These are phyloP conservation scores for Glandiceps talaboti DNA, from an alignment of 53 echinoderm and acorn worm genomes.

Conservation along the genomic window DNA sequence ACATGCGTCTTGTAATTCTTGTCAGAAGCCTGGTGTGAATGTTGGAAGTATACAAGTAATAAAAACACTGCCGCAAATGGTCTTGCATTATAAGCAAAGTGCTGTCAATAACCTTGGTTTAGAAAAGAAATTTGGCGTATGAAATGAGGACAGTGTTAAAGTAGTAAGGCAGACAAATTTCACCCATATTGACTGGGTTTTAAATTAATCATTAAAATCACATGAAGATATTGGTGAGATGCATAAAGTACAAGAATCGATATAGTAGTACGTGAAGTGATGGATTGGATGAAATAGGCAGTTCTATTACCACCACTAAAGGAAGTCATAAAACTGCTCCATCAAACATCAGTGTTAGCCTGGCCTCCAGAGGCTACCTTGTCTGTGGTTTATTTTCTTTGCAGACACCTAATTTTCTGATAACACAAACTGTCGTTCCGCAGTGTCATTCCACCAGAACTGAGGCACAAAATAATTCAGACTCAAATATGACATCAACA, in stretches of 20 bases:
- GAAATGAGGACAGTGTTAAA: too few relatives aligned
- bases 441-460: too few relatives aligned
- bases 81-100: background rate
- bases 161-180: too few relatives aligned
- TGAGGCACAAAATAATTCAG: too few relatives aligned
- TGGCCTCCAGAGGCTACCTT: background rate
- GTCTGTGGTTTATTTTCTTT: background rate
- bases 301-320: background rate
- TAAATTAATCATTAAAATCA: background rate
- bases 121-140: too few relatives aligned
- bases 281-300: background rate
- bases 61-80: background rate
- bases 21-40: background rate
- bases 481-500: too few relatives aligned
- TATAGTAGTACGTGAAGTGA: background rate
- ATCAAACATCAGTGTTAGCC: background rate
- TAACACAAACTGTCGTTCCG: background rate
- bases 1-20: background rate
- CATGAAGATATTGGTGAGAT: background rate
- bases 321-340: background rate
- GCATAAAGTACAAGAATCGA: background rate
- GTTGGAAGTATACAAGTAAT: background rate
- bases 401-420: background rate
- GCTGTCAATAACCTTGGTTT: too few relatives aligned
- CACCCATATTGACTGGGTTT: background rate